phyloP scores from a whole-genome alignment of 23 tunicate genomes.

The Ciona savignyi region DNA sequence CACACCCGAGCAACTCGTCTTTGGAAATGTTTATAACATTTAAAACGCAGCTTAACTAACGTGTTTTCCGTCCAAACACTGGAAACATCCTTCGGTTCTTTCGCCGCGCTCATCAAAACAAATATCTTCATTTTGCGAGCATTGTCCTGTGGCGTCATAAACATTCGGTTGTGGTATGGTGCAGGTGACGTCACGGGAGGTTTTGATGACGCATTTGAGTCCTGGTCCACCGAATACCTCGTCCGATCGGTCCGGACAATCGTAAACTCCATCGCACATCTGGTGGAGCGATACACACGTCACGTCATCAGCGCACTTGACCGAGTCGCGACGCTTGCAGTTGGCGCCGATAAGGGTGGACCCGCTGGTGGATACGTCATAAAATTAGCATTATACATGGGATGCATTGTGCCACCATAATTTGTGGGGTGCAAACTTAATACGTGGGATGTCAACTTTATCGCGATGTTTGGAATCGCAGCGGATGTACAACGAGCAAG shows the following conservation, averaged over 20 bases:
- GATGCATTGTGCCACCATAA: too few species aligned
- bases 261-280: conserved; percentile 45
- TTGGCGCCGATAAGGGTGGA: background rate
- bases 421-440: too few species aligned
- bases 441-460: too few species aligned
- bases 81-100: conserved; percentile 31
- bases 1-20: too few species aligned
- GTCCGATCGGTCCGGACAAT: conserved; percentile 66
- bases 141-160: conserved; percentile 20
- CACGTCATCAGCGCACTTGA: conserved; percentile 24
- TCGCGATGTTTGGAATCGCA: too few species aligned
- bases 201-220: conserved; percentile 45
- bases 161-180: conserved; percentile 41
- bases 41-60: conserved; percentile 8
- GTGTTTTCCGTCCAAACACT: conserved; percentile 50
- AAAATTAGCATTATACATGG: too few species aligned
- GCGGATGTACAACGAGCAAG: too few species aligned
- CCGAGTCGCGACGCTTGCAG: conserved; percentile 25
- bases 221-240: conserved; percentile 59
- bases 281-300: conserved; percentile 10
- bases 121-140: conserved; percentile 33
- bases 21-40: too few species aligned
- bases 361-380: too few species aligned
- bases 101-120: conserved; percentile 38
- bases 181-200: conserved; percentile 13